Evolutionary conservation across 2,888 invertebrate species (phyloP).

Genomic region (Sarcophaga rosellei): DNA sequence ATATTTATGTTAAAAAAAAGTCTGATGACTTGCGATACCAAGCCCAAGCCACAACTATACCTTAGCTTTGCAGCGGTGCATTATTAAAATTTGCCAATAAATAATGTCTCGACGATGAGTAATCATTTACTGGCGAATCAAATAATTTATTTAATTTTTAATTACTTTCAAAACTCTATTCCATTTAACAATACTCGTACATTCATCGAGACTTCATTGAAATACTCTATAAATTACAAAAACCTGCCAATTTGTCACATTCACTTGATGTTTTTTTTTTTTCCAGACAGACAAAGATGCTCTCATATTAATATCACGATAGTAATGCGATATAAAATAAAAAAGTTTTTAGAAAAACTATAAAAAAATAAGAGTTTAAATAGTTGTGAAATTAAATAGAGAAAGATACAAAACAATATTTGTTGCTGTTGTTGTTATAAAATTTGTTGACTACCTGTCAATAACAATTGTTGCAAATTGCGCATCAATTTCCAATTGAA

Average conservation of each 20-base stretch:
- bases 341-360: too few relatives aligned
- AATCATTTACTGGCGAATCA: background rate
- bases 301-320: constrained; percentile 37
- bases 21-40: too few relatives aligned
- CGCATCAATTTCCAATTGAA: constrained; percentile 61
- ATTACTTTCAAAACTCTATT: constrained; percentile 36
- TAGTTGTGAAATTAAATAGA: background rate
- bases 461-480: constrained; percentile 70
- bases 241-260: constrained; percentile 69
- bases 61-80: too few relatives aligned
- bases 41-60: too few relatives aligned
- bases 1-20: too few relatives aligned
- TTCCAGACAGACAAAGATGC: constrained; percentile 38
- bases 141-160: constrained; percentile 32
- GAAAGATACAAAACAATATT: background rate
- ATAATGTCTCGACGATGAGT: constrained; percentile 3
- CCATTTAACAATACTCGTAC: background rate
- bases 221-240: constrained; percentile 65
- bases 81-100: too few relatives aligned
- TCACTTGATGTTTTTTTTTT: constrained; percentile 47
- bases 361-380: too few relatives aligned
- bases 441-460: constrained; percentile 69
- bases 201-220: constrained; percentile 27
- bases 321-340: background rate
- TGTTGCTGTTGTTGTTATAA: constrained; percentile 24